Conservation (phyloP, 2,797 vertebrate genomes). For the Aselliscus stoliczkanus region DNA sequence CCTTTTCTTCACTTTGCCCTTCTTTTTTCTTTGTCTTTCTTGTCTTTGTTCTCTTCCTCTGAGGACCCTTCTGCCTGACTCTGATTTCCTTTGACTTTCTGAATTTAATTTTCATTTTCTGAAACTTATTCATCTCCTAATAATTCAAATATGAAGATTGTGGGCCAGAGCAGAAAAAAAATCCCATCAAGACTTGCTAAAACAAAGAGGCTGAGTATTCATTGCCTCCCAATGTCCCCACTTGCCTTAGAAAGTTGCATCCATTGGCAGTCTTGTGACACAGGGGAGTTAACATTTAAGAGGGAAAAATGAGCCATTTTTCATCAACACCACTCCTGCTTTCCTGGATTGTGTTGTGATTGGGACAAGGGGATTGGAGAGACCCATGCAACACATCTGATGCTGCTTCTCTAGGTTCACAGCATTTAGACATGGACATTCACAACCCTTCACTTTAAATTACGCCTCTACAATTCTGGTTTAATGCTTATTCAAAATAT, state of each 20-base stretch:
- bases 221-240: conserved; percentile 56
- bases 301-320: not conserved
- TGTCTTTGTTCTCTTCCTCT: conserved; percentile 63
- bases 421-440: not conserved
- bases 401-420: not conserved
- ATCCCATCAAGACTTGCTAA: conserved; percentile 27
- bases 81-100: conserved; percentile 78
- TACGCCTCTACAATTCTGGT: not conserved
- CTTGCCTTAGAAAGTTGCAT: conserved; percentile 50
- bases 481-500: not conserved
- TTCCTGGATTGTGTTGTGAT: not conserved
- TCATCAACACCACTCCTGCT: not conserved
- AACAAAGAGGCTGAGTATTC: conserved; percentile 75
- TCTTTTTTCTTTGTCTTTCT: conserved; percentile 49
- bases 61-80: conserved; percentile 61
- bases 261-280: conserved; percentile 2
- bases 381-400: not conserved
- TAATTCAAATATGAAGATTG: conserved; percentile 76
- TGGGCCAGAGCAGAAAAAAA: not conserved
- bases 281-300: not conserved
- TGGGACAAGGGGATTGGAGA: not conserved
- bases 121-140: conserved; percentile 77
- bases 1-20: conserved; percentile 35
- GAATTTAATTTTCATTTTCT: conserved; percentile 78
- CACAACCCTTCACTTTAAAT: not conserved